Percentiles rank a stretch among this genome's conserved stretches.
These are phyloP conservation scores for Poeciliopsis occidentalis DNA, from an alignment of 2,113 vertebrate genomes.

Conservation along the genomic window DNA sequence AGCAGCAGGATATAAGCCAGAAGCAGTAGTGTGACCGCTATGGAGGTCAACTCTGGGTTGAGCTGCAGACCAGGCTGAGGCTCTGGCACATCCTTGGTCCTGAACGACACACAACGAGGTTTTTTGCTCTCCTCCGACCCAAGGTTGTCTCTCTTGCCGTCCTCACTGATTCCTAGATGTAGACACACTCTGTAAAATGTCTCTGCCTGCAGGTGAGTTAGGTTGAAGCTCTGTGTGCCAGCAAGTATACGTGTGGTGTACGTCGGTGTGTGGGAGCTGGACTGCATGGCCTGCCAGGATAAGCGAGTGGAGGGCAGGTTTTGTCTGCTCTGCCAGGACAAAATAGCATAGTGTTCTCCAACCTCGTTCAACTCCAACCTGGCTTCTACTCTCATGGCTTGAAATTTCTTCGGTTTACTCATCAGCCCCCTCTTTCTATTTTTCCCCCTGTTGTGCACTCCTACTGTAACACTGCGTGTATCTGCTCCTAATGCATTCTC, in stretches of 20 bases:
- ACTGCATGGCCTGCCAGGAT: slow-evolving; percentile 83
- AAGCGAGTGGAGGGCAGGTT: slow-evolving; percentile 88
- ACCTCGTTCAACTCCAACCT: slow-evolving; percentile 80
- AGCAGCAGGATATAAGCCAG: slow-evolving; percentile 81
- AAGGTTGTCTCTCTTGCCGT: slow-evolving; percentile 72
- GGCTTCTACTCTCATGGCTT: slow-evolving; percentile 24
- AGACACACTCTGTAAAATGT: slow-evolving; percentile 92
- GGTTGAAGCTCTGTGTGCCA: slow-evolving; percentile 89
- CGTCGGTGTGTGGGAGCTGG: slow-evolving; percentile 54
- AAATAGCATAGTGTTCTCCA: slow-evolving; percentile 82
- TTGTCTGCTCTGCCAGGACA: slow-evolving; percentile 84
- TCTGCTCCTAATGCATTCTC: slow-evolving; percentile 94
- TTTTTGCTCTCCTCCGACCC: slow-evolving; percentile 84
- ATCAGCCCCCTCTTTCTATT: slow-evolving; percentile 51
- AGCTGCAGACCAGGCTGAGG: slow-evolving; percentile 44
- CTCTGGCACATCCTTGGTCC: slow-evolving; percentile 57
- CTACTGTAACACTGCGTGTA: slow-evolving; percentile 85
- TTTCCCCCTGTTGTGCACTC: slow-evolving; percentile 77
- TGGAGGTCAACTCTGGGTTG: slow-evolving; percentile 62
- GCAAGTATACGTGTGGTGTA: slow-evolving; percentile 84
- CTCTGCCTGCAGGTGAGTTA: slow-evolving; percentile 88
- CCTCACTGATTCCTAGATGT: slow-evolving; percentile 79
- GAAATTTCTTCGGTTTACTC: slow-evolving; percentile 38
- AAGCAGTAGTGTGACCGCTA: slow-evolving; percentile 77
- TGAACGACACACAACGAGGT: slow-evolving; percentile 60